These are phyloP conservation scores for Barbus barbus DNA, from an alignment of 2,113 vertebrate species.

Conservation along the genomic window DNA sequence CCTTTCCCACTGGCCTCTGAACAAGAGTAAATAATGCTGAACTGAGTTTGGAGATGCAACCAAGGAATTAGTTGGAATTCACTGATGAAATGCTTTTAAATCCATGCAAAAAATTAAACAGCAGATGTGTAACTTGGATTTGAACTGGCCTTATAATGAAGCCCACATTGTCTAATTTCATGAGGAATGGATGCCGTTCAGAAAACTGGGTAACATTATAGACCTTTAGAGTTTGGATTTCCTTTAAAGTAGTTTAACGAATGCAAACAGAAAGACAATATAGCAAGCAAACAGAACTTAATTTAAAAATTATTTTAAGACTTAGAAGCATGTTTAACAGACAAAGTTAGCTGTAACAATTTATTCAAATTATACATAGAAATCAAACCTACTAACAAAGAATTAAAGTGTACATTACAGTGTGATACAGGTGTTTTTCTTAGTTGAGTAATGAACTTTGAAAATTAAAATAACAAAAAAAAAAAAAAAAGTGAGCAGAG, in stretches of 20 bases:
- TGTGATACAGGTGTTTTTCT: neutral
- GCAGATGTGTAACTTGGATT: neutral
- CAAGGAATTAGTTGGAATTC: conserved; percentile 27
- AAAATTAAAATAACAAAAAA: no score
- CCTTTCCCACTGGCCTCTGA: conserved; percentile 16
- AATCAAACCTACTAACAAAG: neutral
- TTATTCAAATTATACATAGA: neutral
- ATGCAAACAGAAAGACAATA: conserved; percentile 13
- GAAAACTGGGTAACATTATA: conserved; percentile 22
- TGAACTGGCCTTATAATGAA: no score
- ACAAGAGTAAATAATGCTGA: neutral
- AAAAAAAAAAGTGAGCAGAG: conserved; percentile 16
- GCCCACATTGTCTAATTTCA: neutral
- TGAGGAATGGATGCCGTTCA: neutral
- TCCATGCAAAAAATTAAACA: neutral
- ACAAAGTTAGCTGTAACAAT: conserved; percentile 27
- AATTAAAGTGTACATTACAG: neutral
- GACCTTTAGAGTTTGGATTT: neutral
- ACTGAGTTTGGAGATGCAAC: neutral
- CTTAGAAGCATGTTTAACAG: conserved; percentile 6
- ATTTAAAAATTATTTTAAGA: conserved; percentile 15
- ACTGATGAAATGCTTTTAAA: no score
- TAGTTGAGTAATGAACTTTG: neutral
- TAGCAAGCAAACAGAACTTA: conserved; percentile 15
- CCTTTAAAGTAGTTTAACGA: neutral